These are phyloP conservation scores for Chelidonichthys spinosus DNA, from an alignment of 2,797 vertebrate species.

Conservation along the genomic window DNA sequence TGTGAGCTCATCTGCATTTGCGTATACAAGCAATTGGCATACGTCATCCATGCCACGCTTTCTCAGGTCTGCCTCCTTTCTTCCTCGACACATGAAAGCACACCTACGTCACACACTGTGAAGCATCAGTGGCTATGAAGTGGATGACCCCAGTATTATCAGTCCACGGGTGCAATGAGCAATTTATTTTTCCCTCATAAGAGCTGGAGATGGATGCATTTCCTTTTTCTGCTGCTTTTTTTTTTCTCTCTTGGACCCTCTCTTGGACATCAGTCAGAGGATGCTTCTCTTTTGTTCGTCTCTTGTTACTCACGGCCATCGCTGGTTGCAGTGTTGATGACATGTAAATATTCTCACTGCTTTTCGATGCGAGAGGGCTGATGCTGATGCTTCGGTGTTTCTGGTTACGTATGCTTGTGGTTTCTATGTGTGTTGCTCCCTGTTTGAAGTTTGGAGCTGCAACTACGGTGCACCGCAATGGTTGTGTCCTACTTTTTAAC, in stretches of 20 bases:
- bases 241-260: background rate
- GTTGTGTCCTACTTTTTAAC: slow-evolving; percentile 1
- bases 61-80: slow-evolving; percentile 9
- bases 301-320: slow-evolving; percentile 3
- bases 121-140: slow-evolving; percentile 24
- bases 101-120: slow-evolving; percentile 10
- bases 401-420: background rate
- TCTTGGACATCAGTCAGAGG: slow-evolving; percentile 28
- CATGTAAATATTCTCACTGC: slow-evolving; percentile 20
- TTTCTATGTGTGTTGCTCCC: background rate
- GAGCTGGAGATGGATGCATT: slow-evolving; percentile 21
- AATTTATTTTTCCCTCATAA: slow-evolving; percentile 30
- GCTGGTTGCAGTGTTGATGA: slow-evolving; percentile 20
- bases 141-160: slow-evolving; percentile 27
- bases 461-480: background rate
- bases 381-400: background rate
- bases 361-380: slow-evolving; percentile 22
- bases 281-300: slow-evolving; percentile 35
- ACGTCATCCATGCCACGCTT: slow-evolving; percentile 12
- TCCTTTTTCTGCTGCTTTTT: slow-evolving; percentile 20
- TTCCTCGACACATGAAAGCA: slow-evolving; percentile 27
- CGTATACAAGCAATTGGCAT: slow-evolving; percentile 10
- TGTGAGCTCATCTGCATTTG: slow-evolving; percentile 24
- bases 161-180: slow-evolving; percentile 14
- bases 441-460: slow-evolving; percentile 2